phyloP scores from a whole-genome alignment of 2,113 vertebrate species.

The Eptatretus burgeri region DNA sequence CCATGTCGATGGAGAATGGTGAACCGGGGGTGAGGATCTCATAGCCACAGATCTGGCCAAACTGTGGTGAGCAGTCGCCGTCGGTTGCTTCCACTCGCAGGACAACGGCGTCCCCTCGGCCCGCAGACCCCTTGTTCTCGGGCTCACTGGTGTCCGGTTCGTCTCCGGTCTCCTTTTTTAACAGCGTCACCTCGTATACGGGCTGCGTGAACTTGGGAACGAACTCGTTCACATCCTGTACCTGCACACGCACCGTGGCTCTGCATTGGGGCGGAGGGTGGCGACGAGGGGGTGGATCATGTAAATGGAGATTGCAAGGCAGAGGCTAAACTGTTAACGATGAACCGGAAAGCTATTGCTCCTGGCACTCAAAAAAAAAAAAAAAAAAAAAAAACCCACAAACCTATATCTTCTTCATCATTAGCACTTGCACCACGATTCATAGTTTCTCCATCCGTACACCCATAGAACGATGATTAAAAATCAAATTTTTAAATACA shows the following conservation, averaged over 20 bases:
- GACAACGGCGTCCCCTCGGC: constrained; percentile 15
- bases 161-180: constrained; percentile 45
- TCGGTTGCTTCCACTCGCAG: constrained; percentile 65
- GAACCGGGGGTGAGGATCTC: constrained; percentile 72
- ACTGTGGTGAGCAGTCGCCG: constrained; percentile 87
- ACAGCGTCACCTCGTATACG: constrained; percentile 52
- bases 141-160: constrained; percentile 11
- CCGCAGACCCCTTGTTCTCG: not conserved
- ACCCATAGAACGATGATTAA: no score
- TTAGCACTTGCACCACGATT: no score
- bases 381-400: no score
- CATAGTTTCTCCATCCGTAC: no score
- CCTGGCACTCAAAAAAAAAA: no score
- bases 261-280: constrained; percentile 15
- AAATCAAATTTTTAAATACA: no score
- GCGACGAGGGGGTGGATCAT: not conserved
- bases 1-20: constrained; percentile 67
- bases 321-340: no score
- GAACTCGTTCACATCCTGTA: constrained; percentile 80
- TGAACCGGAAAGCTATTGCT: no score
- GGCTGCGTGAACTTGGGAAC: constrained; percentile 80
- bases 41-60: constrained; percentile 92
- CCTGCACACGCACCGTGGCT: constrained; percentile 79
- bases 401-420: no score
- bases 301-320: no score